A percentile compares a stretch with the other conserved stretches of the same genome.
These are phyloP conservation scores for Cotesia congregata DNA, from an alignment of 2,888 invertebrate genomes.

Conservation along the genomic window DNA sequence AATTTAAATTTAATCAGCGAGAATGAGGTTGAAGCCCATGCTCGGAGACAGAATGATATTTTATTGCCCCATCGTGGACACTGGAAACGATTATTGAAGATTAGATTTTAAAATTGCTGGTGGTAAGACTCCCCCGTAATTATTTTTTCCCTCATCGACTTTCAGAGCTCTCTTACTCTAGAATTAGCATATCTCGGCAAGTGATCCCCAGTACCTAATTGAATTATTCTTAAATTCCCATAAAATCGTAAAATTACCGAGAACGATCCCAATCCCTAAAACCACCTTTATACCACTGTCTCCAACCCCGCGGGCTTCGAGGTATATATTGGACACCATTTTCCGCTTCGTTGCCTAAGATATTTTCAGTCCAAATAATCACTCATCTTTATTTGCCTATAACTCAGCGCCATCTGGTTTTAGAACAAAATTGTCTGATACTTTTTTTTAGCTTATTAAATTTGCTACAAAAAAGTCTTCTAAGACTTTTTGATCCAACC, in stretches of 20 bases:
- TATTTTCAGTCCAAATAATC: too few species aligned
- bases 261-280: slow-evolving; percentile 43
- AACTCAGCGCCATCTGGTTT: too few species aligned
- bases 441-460: too few species aligned
- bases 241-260: slow-evolving; percentile 69
- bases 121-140: slow-evolving; percentile 52
- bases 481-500: too few species aligned
- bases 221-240: slow-evolving; percentile 71
- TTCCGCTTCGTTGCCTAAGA: slow-evolving; percentile 65
- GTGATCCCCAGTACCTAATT: slow-evolving; percentile 69
- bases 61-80: slow-evolving; percentile 50
- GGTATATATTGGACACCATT: slow-evolving; percentile 65
- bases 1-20: slow-evolving; percentile 70
- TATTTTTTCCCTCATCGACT: slow-evolving; percentile 29
- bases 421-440: too few species aligned
- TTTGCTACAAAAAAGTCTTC: too few species aligned
- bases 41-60: slow-evolving; percentile 54
- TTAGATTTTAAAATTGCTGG: slow-evolving; percentile 71
- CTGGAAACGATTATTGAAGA: slow-evolving; percentile 68
- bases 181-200: slow-evolving; percentile 70
- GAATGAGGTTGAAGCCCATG: slow-evolving; percentile 57
- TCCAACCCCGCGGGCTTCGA: slow-evolving; percentile 38
- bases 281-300: slow-evolving; percentile 10
- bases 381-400: too few species aligned
- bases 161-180: slow-evolving; percentile 28